These are phyloP conservation scores for Heliothis virescens DNA, from an alignment of 1,140 invertebrate genomes.

Conservation along the genomic window DNA sequence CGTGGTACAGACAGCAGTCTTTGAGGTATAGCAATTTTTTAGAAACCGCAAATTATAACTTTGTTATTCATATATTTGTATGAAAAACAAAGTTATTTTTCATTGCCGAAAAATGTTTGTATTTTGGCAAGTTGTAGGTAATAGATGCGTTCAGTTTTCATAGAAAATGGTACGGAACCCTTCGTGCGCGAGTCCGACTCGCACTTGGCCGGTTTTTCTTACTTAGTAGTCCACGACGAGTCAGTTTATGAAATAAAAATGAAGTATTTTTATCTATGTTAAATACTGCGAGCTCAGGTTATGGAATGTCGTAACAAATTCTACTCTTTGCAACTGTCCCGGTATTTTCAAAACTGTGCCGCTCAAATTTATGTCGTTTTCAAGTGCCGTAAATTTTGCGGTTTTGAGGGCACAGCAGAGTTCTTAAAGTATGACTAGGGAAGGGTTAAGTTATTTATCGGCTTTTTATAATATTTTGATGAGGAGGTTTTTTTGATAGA, in stretches of 20 bases:
- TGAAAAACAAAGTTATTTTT: too few relatives aligned
- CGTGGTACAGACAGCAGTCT: too few relatives aligned
- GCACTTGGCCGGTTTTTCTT: too few relatives aligned
- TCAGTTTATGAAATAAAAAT: neutral
- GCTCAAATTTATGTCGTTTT: constrained; percentile 23
- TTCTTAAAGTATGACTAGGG: neutral
- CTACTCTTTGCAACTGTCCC: neutral
- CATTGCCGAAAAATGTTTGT: too few relatives aligned
- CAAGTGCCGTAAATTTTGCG: constrained; percentile 8
- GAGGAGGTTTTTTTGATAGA: neutral
- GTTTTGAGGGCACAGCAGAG: neutral
- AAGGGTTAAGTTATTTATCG: neutral
- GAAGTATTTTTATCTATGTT: constrained; percentile 10
- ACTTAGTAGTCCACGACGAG: too few relatives aligned
- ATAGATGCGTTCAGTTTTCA: too few relatives aligned
- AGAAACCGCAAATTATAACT: too few relatives aligned
- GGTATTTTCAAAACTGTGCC: neutral
- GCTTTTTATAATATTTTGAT: neutral
- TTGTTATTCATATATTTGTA: too few relatives aligned
- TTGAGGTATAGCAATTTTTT: too few relatives aligned
- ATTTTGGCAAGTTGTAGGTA: too few relatives aligned
- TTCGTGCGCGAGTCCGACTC: too few relatives aligned
- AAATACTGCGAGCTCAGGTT: neutral
- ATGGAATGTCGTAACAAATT: neutral
- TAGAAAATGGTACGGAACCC: too few relatives aligned